Conservation (phyloP, 92 coral and sea anemone species). For the Palythoa grandis region DNA sequence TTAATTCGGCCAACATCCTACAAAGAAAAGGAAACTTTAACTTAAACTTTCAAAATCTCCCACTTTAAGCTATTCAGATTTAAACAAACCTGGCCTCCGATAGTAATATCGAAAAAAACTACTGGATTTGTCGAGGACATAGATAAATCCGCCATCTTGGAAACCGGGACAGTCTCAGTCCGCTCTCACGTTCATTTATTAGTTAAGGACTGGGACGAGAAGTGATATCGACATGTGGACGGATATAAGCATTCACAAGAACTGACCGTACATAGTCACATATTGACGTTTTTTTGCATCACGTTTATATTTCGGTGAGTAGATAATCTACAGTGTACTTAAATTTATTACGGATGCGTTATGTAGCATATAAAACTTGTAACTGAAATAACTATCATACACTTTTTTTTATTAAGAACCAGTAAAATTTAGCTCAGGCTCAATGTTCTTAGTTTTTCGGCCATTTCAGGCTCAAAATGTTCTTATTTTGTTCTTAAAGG, state of each 20-base stretch:
- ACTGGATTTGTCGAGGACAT: slow-evolving; percentile 67
- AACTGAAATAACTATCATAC: too few relatives aligned
- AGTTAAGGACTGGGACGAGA: slow-evolving; percentile 1
- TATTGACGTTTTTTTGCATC: not conserved
- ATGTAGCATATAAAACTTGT: too few relatives aligned
- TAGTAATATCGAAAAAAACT: slow-evolving; percentile 86
- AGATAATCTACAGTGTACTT: not conserved
- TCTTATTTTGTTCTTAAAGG: too few relatives aligned
- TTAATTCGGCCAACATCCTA: slow-evolving; percentile 96
- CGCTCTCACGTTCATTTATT: not conserved
- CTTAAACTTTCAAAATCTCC: not conserved
- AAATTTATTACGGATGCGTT: not conserved
- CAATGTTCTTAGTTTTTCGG: too few relatives aligned
- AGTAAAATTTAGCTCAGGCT: too few relatives aligned
- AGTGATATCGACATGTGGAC: not conserved
- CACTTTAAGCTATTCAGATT: not conserved
- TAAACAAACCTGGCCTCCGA: slow-evolving; percentile 87
- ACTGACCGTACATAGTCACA: not conserved
- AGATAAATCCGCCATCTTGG: slow-evolving; percentile 76
- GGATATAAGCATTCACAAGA: not conserved
- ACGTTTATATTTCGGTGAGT: not conserved
- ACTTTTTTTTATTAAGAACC: too few relatives aligned
- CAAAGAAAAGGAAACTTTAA: not conserved
- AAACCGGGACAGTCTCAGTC: slow-evolving; percentile 29
- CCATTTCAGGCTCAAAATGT: too few relatives aligned